phyloP scores from a whole-genome alignment of 2,888 invertebrate species.

The Alsophila aescularia region DNA sequence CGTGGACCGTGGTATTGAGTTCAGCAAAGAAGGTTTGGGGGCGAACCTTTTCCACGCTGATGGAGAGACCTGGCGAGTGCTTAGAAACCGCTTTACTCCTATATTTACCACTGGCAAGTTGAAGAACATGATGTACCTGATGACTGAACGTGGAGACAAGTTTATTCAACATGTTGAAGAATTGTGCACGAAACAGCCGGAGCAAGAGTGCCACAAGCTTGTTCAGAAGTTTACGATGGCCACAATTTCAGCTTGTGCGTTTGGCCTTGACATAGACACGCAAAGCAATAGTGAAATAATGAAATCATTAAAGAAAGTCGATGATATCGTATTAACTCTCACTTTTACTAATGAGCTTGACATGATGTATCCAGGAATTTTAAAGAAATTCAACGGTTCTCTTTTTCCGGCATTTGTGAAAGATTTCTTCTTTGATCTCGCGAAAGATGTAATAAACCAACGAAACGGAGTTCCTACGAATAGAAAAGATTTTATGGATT shows the following conservation, averaged over 20 bases:
- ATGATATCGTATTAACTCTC: constrained; percentile 30
- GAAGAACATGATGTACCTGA: constrained; percentile 60
- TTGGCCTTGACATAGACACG: constrained; percentile 55
- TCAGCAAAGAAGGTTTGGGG: constrained; percentile 53
- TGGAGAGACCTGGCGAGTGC: constrained; percentile 55
- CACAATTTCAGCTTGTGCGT: constrained; percentile 53
- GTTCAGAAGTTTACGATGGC: constrained; percentile 52
- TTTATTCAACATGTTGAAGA: constrained; percentile 44
- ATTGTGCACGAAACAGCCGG: constrained; percentile 31
- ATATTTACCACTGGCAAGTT: constrained; percentile 64
- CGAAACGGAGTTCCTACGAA: constrained; percentile 47
- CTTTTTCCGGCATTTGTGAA: constrained; percentile 43
- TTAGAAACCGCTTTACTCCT: constrained; percentile 56
- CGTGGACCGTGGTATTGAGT: constrained; percentile 53
- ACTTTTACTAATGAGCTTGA: constrained; percentile 43
- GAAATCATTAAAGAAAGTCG: constrained; percentile 32
- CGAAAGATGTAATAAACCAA: constrained; percentile 42
- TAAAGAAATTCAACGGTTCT: constrained; percentile 47
- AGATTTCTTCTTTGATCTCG: constrained; percentile 49
- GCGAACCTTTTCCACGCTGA: constrained; percentile 58
- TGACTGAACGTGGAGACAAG: constrained; percentile 50
- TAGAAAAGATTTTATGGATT: constrained; percentile 43
- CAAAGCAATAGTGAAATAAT: constrained; percentile 17
- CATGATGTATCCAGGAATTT: constrained; percentile 56
- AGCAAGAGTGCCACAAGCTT: constrained; percentile 46